Percentiles rank a stretch among this genome's conserved stretches.
Conservation (phyloP, 1,140 invertebrate genomes). For the Bathynomus jamesi region DNA sequence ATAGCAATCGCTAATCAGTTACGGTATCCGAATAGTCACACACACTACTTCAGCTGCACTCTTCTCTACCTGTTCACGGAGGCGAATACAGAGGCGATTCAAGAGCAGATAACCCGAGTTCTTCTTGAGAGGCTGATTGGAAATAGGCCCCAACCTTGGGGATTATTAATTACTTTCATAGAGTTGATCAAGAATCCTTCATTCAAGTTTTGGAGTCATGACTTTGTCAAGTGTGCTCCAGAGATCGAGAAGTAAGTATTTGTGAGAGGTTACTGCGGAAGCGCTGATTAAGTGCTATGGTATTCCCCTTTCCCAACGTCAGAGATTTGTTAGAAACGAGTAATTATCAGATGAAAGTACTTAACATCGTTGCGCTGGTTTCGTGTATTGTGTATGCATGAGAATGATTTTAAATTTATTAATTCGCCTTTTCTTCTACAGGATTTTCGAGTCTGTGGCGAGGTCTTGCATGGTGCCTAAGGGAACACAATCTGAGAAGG, state of each 20-base stretch:
- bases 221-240: slow-evolving; percentile 97
- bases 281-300: slow-evolving; percentile 2
- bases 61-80: slow-evolving; percentile 96
- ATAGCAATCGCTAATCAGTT: slow-evolving; percentile 98
- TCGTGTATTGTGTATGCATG: too few species aligned
- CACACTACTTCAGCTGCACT: slow-evolving; percentile 97
- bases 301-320: neutral
- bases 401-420: too few species aligned
- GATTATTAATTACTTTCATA: slow-evolving; percentile 95
- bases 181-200: slow-evolving; percentile 97
- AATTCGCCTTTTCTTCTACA: too few species aligned
- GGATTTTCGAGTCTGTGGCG: slow-evolving; percentile 83
- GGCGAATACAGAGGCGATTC: slow-evolving; percentile 93
- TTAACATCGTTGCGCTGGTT: too few species aligned
- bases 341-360: too few species aligned
- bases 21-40: slow-evolving; percentile 97
- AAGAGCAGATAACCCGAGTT: slow-evolving; percentile 74
- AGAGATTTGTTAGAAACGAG: neutral
- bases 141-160: slow-evolving; percentile 98
- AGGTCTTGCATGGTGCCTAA: slow-evolving; percentile 85
- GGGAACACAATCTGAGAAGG: slow-evolving; percentile 11
- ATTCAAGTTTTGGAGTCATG: slow-evolving; percentile 99
- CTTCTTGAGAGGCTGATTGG: slow-evolving; percentile 93
- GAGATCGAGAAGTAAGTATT: slow-evolving; percentile 87
- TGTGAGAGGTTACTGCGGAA: neutral